phyloP scores from a whole-genome alignment of 2,113 vertebrate species.

The Callipepla californica region DNA sequence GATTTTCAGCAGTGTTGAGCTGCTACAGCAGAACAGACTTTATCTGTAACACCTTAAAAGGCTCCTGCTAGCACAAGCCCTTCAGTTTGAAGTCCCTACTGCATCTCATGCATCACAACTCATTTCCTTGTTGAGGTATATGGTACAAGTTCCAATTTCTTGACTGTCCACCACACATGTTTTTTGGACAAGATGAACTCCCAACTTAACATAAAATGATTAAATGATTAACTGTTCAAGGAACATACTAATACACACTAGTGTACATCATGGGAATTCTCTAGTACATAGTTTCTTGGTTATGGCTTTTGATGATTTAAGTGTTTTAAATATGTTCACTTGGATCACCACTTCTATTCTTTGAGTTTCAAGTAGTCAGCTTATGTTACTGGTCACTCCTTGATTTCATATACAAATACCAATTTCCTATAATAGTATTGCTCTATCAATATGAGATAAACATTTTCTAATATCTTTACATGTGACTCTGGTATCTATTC shows the following conservation, averaged over 20 bases:
- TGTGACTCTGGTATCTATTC: background rate
- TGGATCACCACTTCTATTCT: background rate
- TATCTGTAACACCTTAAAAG: background rate
- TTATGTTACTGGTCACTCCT: background rate
- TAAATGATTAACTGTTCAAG: background rate
- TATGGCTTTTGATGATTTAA: background rate
- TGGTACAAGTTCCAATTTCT: background rate
- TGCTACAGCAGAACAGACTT: background rate
- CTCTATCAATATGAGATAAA: slow-evolving; percentile 16
- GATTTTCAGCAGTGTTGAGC: background rate
- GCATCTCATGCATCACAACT: background rate
- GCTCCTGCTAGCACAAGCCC: background rate
- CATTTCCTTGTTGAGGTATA: background rate
- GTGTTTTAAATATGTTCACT: background rate
- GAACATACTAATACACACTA: background rate
- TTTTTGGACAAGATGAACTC: background rate
- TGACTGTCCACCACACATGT: background rate
- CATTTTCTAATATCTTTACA: background rate
- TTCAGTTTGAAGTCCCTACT: background rate
- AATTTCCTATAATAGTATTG: background rate
- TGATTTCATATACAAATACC: background rate
- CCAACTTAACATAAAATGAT: background rate
- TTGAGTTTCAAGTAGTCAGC: background rate
- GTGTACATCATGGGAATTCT: background rate
- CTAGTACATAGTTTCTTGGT: background rate